Base-by-base conservation (phyloP, 2,888 invertebrate species). In the Xestobium rufovillosum region DNA sequence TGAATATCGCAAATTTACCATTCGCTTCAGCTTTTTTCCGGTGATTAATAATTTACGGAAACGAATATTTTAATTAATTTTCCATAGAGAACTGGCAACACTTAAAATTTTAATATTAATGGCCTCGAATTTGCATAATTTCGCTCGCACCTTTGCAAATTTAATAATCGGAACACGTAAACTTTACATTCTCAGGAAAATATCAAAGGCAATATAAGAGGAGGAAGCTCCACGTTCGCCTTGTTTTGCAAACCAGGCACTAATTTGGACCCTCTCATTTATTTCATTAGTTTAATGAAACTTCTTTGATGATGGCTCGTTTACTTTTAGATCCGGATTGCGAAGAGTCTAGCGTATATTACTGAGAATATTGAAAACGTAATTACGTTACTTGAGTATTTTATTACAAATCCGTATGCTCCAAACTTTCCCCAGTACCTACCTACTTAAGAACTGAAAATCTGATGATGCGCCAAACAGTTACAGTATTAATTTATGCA, bases 211-310 rank as follows among this genome's bases (percentile, higher is more conserved):
- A 51, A 54, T 53, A 46, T 49, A 45, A 51, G 40, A 42, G 41
- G 39, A 38, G 36, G 40, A 40, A 39, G 43, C 45, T 49, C 44
- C 45, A 46, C 47, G 44, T 38, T 34, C 17, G 38, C 42, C 42
- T 52, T 54, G 53, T 56, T 56, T 57, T 56, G 53, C 54, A 53
- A 55, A 53, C 53, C 54, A 48, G 48, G 56, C 53, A 54, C 55
- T 56, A 57, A 57, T 56, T 56, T 53, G 50, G 52, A 50, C 55
- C 54, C 55, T 51, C 55, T 53, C 53, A 56, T 56, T 56, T 56
- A 53, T 54, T 53, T 56, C 56, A 57, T 57, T 57, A 57, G 56
- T 56, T 52, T 56, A 56, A 57, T 56, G 56, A 56, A 55, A 56
- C 49, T 54, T 53, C 56, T 56, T 56, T 56, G 56, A 54, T 47